Percentiles rank a stretch among this genome's conserved stretches.
Conservation (phyloP, 2,888 invertebrate species). For the Synanthedon myopaeformis region DNA sequence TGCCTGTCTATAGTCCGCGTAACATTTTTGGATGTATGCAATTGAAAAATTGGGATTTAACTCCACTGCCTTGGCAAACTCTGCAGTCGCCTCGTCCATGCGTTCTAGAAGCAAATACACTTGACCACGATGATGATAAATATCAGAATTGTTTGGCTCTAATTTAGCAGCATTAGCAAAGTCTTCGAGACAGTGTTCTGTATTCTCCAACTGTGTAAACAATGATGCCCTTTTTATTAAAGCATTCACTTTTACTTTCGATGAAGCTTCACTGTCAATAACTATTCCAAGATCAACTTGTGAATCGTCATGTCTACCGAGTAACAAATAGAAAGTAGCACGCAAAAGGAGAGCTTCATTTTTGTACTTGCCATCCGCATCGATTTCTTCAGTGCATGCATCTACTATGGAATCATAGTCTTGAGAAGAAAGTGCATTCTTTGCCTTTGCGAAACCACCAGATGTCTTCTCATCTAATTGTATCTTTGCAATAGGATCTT, state of each 20-base stretch:
- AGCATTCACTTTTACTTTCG: conserved; percentile 82
- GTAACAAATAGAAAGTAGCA: conserved; percentile 85
- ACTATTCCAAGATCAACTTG: conserved; percentile 78
- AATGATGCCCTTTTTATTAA: conserved; percentile 90
- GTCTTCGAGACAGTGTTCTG: conserved; percentile 80
- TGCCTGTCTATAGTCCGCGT: conserved; percentile 84
- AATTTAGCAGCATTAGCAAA: conserved; percentile 82
- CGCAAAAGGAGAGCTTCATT: conserved; percentile 83
- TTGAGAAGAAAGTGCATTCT: conserved; percentile 75
- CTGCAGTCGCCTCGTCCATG: conserved; percentile 81
- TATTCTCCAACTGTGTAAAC: conserved; percentile 81
- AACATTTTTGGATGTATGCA: conserved; percentile 91
- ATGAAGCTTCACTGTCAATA: conserved; percentile 73
- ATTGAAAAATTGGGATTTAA: conserved; percentile 87
- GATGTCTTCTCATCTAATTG: conserved; percentile 45
- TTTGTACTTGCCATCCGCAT: conserved; percentile 72
- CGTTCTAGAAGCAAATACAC: conserved; percentile 86
- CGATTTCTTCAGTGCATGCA: conserved; percentile 84
- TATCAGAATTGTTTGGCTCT: conserved; percentile 85
- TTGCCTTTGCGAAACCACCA: conserved; percentile 79
- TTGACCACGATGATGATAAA: conserved; percentile 94
- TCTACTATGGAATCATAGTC: conserved; percentile 83
- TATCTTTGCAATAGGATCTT: conserved; percentile 81
- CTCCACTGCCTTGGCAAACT: conserved; percentile 86
- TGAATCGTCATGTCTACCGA: conserved; percentile 80